phyloP scores from a whole-genome alignment of 2,113 vertebrate species.

The Nymphicus hollandicus region DNA sequence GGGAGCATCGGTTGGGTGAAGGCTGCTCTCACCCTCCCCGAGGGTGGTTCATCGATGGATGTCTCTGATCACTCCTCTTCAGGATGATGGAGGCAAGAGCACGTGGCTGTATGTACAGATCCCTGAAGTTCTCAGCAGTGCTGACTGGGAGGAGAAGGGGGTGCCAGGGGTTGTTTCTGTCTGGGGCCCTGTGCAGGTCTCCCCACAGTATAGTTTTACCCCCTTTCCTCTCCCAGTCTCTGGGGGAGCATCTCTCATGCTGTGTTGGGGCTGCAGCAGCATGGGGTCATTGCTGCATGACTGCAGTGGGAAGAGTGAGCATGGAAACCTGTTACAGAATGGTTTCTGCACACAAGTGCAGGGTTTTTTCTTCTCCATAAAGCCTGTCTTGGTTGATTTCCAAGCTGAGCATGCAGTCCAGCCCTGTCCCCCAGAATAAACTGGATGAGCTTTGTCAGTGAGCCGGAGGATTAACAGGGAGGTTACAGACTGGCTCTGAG shows the following conservation, averaged over 20 bases:
- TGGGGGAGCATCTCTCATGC: background rate
- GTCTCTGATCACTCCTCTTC: fast-evolving
- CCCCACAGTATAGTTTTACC: fast-evolving
- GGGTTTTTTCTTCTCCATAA: fast-evolving
- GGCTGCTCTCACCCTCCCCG: background rate
- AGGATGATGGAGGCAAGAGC: fast-evolving
- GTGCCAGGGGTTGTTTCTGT: fast-evolving
- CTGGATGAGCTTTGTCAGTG: background rate
- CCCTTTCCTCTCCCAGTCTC: fast-evolving
- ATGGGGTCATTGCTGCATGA: fast-evolving
- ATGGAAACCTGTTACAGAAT: fast-evolving
- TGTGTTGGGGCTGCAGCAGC: background rate
- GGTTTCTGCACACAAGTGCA: background rate
- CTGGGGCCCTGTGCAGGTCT: no score
- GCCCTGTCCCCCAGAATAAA: background rate
- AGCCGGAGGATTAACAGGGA: background rate
- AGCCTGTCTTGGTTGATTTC: background rate
- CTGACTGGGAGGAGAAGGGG: background rate
- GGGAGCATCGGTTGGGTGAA: fast-evolving
- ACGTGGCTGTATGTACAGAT: fast-evolving
- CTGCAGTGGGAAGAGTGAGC: background rate
- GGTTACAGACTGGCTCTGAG: background rate
- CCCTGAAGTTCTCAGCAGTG: fast-evolving
- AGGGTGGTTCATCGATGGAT: fast-evolving
- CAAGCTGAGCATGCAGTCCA: background rate